Evolutionary conservation across 2,888 invertebrate species (phyloP), one percentile per base, ranked within the genome.

Genomic region (Euplexia lucipara): DNA sequence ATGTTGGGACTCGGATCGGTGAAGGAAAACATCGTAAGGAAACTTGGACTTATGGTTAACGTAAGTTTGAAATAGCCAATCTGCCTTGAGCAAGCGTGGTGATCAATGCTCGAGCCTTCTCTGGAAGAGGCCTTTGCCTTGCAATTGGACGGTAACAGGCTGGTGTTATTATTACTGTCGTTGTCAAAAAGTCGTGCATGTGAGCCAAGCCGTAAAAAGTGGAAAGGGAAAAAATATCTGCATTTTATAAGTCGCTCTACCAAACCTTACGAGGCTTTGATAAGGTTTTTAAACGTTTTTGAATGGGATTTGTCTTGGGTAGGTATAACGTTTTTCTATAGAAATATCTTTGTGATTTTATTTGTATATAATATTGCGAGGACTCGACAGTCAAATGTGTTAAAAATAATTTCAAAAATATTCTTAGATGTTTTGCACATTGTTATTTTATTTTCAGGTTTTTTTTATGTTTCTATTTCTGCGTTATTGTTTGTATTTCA

Each of bases 211-310:
- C 47, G 67, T 45, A 59, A 63, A 71, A 54, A 26, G 51, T 67
- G 41, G 48, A 52, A 63, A 63, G n/a, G 58, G 37, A 61, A 60
- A 62, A 69, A 73, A 67, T 51, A 56, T 57, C 60, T 61, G 54
- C 45, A 59, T 68, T 65, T 67, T 73, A 58, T 61, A 61, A 68
- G 51, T 68, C 71, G 62, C 61, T 66, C 35, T 57, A 65, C 56
- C 51, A 77, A 78, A 66, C 53, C 48, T 66, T 69, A 66, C 68
- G 60, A 56, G 59, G 58, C 57, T 63, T 59, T 78, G 71, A 78
- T 78, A 78, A 78, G 71, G 58, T 61, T 61, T 67, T 63, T 65
- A 70, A 73, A 67, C 35, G 45, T 22, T 68, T 71, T 66, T 71
- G 64, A 63, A 61, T 56, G 35, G 58, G 58, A 53, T 51, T 45